Conservation (phyloP, 2,113 vertebrate species). For the Centropus unirufus region DNA sequence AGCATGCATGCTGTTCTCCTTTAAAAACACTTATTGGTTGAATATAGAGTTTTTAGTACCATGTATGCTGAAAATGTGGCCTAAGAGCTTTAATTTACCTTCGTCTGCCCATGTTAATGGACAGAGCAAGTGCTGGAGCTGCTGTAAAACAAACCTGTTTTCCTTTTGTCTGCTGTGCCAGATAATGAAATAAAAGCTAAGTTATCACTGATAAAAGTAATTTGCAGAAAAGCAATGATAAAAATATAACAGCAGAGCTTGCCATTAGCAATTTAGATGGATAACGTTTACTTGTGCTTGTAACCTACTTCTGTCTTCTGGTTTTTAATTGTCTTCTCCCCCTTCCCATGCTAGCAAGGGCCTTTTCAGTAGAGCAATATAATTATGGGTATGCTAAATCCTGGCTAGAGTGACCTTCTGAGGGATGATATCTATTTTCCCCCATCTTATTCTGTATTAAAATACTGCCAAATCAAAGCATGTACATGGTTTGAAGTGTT, state of each 20-base stretch:
- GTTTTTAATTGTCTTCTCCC: not conserved
- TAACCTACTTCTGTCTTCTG: constrained; percentile 40
- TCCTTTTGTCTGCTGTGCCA: constrained; percentile 72
- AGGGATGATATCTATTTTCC: not conserved
- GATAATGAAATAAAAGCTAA: constrained; percentile 80
- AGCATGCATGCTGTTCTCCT: not conserved
- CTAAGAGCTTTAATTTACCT: constrained; percentile 65
- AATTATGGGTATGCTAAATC: not conserved
- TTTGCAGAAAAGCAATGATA: constrained; percentile 73
- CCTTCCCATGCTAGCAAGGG: not conserved
- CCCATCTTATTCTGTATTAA: not conserved
- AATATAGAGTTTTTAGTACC: constrained; percentile 11
- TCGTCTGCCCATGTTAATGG: constrained; percentile 71
- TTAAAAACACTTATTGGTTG: constrained; percentile 1
- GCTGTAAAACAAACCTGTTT: constrained; percentile 72
- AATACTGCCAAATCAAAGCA: not conserved
- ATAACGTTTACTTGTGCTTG: constrained; percentile 62
- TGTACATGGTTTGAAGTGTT: not conserved
- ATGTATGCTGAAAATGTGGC: constrained; percentile 40
- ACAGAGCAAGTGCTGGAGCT: constrained; percentile 65
- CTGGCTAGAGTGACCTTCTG: not conserved
- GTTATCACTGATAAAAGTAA: constrained; percentile 79
- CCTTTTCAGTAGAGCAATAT: not conserved
- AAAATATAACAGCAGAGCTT: constrained; percentile 73
- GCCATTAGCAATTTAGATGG: constrained; percentile 72